Base-by-base conservation (phyloP, 2,797 vertebrate genomes). In the Pachyuromys duprasi region DNA sequence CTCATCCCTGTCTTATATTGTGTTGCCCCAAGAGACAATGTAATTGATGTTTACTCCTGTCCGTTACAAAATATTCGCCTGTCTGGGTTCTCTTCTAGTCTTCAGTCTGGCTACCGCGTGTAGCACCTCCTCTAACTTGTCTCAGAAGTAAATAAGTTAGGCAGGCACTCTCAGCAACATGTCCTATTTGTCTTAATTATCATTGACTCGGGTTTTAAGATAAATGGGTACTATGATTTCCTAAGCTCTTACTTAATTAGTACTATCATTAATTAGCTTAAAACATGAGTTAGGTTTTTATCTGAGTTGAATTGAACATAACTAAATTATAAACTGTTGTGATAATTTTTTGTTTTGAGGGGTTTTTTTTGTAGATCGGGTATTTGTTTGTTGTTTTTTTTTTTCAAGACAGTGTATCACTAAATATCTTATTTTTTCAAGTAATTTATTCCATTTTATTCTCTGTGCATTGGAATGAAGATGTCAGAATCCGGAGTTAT, bases 301-400 rank as follows among this genome's bases (percentile, higher is more conserved):
- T 67, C 84, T 62, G 13, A 81, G 74, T 93, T 89, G 33, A 62
- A 63, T 80, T 90, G 36, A 87, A 82, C 74, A 92, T 95, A 42
- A 90, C 55, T 96, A 82, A 81, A 96, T 96, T 78, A 62, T 94
- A 78, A 93, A 87, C 5, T 63, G 42, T 90, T 57, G 60, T 76
- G 94, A n/a, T 79, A 39, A 39, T 93, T 60, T 55, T 55, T 79
- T 78, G 26, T 28, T 65, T 65, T 65, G 9, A 9, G 62, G 24
- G 62, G 26, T 28, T 36, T 79, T 79, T 53, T 28, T 79, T 36
- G 45, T 57, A 57, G 14, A 57, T 57, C 15, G 55, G 55, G 55
- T 15, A 14, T 2, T 8, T 55, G 53, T 55, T 8, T 55, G 53
- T 55, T 13, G 55, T 62, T 28, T 60, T 15, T 31, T 83, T 65